Evolutionary conservation across 2,888 invertebrate species (phyloP).

Genomic region (Agrotis puta): DNA sequence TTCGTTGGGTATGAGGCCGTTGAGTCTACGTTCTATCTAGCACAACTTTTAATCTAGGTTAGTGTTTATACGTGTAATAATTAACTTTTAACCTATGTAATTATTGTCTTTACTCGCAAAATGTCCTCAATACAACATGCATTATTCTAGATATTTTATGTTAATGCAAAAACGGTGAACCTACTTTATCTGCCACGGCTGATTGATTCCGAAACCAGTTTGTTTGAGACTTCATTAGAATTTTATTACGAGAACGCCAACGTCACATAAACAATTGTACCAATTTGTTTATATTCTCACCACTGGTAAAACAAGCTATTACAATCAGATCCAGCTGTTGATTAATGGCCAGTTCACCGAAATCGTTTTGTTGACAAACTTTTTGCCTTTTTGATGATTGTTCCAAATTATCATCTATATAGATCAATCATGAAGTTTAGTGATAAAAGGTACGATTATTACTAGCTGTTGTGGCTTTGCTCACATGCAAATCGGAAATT

Average conservation of each 20-base stretch:
- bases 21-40: not conserved
- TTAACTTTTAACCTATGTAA: not conserved
- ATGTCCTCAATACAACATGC: slow-evolving; percentile 29
- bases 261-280: slow-evolving; percentile 33
- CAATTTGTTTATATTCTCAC: slow-evolving; percentile 39
- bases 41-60: not conserved
- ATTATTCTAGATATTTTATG: slow-evolving; percentile 25
- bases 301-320: slow-evolving; percentile 8
- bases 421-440: slow-evolving; percentile 2
- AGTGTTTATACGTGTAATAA: not conserved
- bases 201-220: slow-evolving; percentile 46
- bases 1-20: not conserved
- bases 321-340: slow-evolving; percentile 16
- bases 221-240: slow-evolving; percentile 43
- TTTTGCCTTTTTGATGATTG: slow-evolving; percentile 5
- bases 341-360: slow-evolving; percentile 45
- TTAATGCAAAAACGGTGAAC: slow-evolving; percentile 35
- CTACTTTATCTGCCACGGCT: slow-evolving; percentile 33
- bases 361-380: slow-evolving; percentile 43
- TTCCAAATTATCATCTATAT: not conserved
- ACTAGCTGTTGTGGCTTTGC: not conserved
- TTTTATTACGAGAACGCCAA: slow-evolving; percentile 29
- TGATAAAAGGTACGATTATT: not conserved
- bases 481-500: not conserved
- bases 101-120: not conserved